These are phyloP conservation scores for Gopherus evgoodei DNA, from an alignment of 2,113 vertebrate species.

Conservation along the genomic window DNA sequence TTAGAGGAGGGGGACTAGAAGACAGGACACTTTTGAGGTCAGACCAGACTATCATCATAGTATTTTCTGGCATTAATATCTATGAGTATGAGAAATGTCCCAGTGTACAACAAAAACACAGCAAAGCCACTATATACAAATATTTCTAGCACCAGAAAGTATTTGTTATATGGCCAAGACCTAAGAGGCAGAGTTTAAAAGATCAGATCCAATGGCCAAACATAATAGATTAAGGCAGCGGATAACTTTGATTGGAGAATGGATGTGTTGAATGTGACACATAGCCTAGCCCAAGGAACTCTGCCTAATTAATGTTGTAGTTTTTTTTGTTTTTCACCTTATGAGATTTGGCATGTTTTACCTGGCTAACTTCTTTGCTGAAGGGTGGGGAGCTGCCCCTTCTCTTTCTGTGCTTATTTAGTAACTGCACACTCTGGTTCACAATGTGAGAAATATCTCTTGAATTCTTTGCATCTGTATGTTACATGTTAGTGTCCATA, in stretches of 20 bases:
- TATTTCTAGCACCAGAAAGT: neutral
- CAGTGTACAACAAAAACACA: neutral
- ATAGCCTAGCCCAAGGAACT: neutral
- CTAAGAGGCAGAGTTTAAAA: rapidly evolving
- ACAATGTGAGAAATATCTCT: neutral
- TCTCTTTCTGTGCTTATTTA: rapidly evolving
- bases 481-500: neutral
- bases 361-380: neutral
- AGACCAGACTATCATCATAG: neutral
- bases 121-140: neutral
- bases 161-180: neutral
- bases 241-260: neutral
- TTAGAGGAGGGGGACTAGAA: no score
- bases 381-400: neutral
- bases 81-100: neutral
- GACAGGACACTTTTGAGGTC: neutral
- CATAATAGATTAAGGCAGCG: neutral
- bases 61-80: neutral
- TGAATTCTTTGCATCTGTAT: neutral
- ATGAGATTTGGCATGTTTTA: neutral
- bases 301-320: neutral
- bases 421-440: neutral
- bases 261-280: neutral
- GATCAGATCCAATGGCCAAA: neutral
- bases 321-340: neutral